Conservation (phyloP, 2,113 vertebrate genomes). For the Nesoenas mayeri region DNA sequence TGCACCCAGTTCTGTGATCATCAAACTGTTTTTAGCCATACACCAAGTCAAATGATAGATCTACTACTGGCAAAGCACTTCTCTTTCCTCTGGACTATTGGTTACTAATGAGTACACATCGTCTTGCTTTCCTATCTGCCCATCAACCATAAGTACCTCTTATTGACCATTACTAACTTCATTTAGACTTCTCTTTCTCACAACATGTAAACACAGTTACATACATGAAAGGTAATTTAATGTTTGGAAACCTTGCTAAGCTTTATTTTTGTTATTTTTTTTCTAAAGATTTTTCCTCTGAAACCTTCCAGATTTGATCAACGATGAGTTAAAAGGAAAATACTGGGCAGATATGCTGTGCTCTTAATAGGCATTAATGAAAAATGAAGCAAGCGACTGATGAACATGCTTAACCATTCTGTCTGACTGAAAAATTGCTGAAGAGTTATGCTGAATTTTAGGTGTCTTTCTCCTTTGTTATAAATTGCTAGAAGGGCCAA, state of each 20-base stretch:
- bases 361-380: neutral
- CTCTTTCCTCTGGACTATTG: conserved; percentile 29
- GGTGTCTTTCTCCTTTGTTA: neutral
- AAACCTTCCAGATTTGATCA: conserved; percentile 6
- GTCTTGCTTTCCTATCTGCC: conserved; percentile 36
- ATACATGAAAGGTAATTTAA: neutral
- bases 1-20: conserved; percentile 73
- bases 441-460: conserved; percentile 16
- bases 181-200: neutral
- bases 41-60: conserved; percentile 58
- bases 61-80: conserved; percentile 28
- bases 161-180: neutral
- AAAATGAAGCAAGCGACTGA: neutral
- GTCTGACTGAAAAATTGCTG: neutral
- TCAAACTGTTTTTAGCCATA: conserved; percentile 63
- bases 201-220: neutral
- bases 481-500: neutral
- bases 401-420: neutral
- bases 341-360: neutral
- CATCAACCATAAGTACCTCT: neutral
- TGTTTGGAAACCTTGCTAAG: neutral
- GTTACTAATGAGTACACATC: neutral
- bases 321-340: neutral
- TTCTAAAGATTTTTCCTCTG: neutral
- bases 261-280: neutral